Base-by-base conservation (phyloP, 2,797 vertebrate genomes). In the Mormyrus proboscirostris region DNA sequence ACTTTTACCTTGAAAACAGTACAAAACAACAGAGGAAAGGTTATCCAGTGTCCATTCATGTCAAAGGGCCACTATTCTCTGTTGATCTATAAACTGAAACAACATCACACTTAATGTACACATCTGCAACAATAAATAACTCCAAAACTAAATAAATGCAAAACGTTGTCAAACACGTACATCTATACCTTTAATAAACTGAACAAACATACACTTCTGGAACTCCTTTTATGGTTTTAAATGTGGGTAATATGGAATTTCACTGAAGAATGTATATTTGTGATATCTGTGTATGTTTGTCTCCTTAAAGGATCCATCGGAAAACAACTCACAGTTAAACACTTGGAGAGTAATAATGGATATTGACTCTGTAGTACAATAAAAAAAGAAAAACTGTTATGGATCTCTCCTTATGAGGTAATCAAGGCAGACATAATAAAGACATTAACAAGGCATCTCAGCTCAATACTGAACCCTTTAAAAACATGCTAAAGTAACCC, bases 21-120 rank as follows among this genome's bases (percentile, higher is more conserved):
- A 86, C 95, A 94, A 85, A 97, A 91, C 83, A 96, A 89, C 5
- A 97, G n/a, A 82, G 97, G 93, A 62, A 90, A 89, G 2, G 93
- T 89, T 82, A 92, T 93, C 94, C 92, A 92, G 1, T 76, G 93
- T 92, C 92, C 91, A 85, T 92, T 93, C 96, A 97, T 96, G 92
- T 92, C 87, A 57, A 57, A 88, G 88, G 19, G 4, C 73, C 65
- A 22, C n/a, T 41, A 55, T 69, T 59, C 41, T 65, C 92, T 91
- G 65, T 92, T 90, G 90, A 93, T 88, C 95, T 95, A 94, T 86
- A 76, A 55, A 76, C 55, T 55, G 91, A 22, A 90, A 19, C 38
- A 82, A 47, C 47, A 82, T 82, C 47, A 82, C 86, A 25, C 47
- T 53, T 16, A 90, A 91, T 3, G 79, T 88, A 86, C 9, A 85